Base-by-base conservation (phyloP, 2,113 vertebrate genomes). In the Eurypyga helias region DNA sequence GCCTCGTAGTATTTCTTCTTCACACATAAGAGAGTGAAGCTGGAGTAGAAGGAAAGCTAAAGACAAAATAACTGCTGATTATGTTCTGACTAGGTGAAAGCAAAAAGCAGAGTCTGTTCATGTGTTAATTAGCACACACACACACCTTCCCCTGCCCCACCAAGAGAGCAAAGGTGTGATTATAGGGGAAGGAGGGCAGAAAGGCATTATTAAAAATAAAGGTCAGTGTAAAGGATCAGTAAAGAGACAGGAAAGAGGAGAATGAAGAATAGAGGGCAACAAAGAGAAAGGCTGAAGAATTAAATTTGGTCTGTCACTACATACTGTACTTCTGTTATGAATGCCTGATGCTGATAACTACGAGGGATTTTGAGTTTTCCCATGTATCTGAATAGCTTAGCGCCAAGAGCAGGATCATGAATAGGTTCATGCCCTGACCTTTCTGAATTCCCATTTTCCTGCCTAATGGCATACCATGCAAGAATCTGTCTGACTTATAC, bases 381-480 rank as follows among this genome's bases (percentile, higher is more conserved):
- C 31, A 19, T 66, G 48, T 73, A 28, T 86, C 67, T 87, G 79
- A 88, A 29, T 24, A 91, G 13, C 62, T 89, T 49, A 75, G 46
- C 75, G 88, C 90, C 72, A 55, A 36, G 76, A 82, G 89, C 77
- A 61, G 83, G 77, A 84, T 87, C 89, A 34, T 13, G 34, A 84
- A 70, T 10, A 58, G 24, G 77, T 89, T 88, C 13, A 0, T 87
- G 77, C 45, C 77, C 77, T 49, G 88, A 95, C 77, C 92, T 96
- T 92, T 91, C 58, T 26, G 61, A 92, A 87, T 92, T 92, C 66
- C 57, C 31, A 43, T 92, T 92, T 95, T 92, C 65, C 45, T 69
- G 17, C 34, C 80, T 96, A 92, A 84, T 72, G 80, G 65, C 61
- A 58, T 62, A 41, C 34, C 19, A 46, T 55, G 65, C 25, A 79